Evolutionary conservation across 2,888 invertebrate species (phyloP).

Genomic region (Nasonia oneida): DNA sequence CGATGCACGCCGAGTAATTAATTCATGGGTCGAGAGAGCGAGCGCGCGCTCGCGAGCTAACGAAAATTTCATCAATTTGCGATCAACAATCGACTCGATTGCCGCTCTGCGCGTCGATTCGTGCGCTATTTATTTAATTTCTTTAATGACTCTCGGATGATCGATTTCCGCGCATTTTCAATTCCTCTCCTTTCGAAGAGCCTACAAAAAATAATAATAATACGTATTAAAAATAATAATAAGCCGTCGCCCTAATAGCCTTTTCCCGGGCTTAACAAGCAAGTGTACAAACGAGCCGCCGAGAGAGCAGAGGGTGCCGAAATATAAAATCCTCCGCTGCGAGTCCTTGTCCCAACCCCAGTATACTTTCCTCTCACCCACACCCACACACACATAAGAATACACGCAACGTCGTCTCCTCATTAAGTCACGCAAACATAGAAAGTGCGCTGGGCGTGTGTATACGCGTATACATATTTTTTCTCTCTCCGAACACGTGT

Average conservation of each 20-base stretch:
- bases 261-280: background rate
- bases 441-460: background rate
- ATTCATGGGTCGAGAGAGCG: constrained; percentile 13
- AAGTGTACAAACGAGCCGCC: constrained; percentile 11
- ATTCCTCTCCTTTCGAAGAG: background rate
- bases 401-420: background rate
- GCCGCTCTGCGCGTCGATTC: background rate
- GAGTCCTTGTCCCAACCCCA: background rate
- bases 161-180: background rate
- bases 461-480: background rate
- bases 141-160: too few relatives aligned
- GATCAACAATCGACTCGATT: background rate
- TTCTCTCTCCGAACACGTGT: constrained; percentile 11
- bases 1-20: constrained; percentile 23
- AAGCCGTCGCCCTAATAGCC: background rate
- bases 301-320: background rate
- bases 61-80: constrained; percentile 24
- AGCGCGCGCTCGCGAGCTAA: background rate
- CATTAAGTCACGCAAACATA: constrained; percentile 15
- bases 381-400: background rate
- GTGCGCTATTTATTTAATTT: too few relatives aligned
- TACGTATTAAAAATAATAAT: background rate
- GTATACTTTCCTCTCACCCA: background rate
- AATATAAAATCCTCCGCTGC: constrained; percentile 23
- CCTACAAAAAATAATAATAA: too few relatives aligned